Base-by-base conservation (phyloP, 23 tunicate species). In the Diplosoma virens region DNA sequence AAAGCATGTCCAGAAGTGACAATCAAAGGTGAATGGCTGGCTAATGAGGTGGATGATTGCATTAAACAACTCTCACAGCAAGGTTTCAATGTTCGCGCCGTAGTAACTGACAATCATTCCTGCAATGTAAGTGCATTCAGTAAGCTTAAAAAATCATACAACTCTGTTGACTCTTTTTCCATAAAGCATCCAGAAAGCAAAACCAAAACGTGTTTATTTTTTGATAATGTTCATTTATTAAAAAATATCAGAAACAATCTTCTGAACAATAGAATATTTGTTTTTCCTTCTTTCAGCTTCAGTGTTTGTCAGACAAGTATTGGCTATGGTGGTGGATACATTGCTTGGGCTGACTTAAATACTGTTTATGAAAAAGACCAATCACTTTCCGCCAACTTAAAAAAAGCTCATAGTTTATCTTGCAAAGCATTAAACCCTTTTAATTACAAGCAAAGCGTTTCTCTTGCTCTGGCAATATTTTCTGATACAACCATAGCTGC, bases 31-130 rank as follows among this genome's bases (percentile, higher is more conserved):
- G 14, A 48, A 27, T 72, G 78, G 78, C 18, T 72, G 78, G 78
- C 78, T 11, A 6, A 18, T 3, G 61, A 72, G 48, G 25, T 72
- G 32, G 28, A 34, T 2, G n/a, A 72, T 72, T 25, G 60, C 78
- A 18, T 47, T 47, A 16, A 21, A 47, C 25, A 18, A 3, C 61
- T 72, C 2, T 22, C 17, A 27, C 28, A 61, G 9, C 52, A 26
- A 34, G 74, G 74, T n/a, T 67, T 67, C 24, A 67, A 67, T 2
- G 74, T 67, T 17, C 74, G 74, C 36, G 74, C 25, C 25, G 24
- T 67, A 16, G 74, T 67, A 35, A 29, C 52, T 67, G 74, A 67
- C 52, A 67, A 67, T 37, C 74, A 67, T 52, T 67, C 74, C 23
- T 24, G 52, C 52, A 67, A 67, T 67, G 74, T 67, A n/a, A 16